Evolutionary conservation across 2,113 vertebrate species (phyloP), one percentile per base, ranked within the genome.

Genomic region (Tetrax tetrax): DNA sequence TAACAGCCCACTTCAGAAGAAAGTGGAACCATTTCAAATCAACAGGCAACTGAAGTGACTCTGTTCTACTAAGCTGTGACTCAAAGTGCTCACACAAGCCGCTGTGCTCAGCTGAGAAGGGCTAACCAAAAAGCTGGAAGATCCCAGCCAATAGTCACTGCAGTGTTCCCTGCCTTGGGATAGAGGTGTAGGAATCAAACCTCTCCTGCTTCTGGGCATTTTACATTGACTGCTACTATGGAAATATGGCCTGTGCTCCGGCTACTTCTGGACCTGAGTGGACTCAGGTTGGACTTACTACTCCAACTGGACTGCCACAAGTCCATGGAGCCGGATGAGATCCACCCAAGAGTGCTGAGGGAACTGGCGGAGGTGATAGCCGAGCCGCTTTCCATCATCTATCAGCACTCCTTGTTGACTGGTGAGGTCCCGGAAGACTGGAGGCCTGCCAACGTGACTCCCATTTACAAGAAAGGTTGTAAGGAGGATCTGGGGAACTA

Each of bases 71-170:
- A 29, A 71, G 27, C 14, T 7, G 0, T 59, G 48, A 60, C 37
- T 21, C 29, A 60, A 64, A 59, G 43, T 0, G 0, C 33, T 57
- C 29, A 25, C 29, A 38, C 1, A 6, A 86, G 18, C 12, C 35
- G 33, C 37, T n/a, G 3, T 19, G 28, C 43, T 83, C 48, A 48
- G 14, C 14, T 71, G 16, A 82, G 60, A 85, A 72, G 7, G 9
- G 7, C 16, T 72, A 43, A 57, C 19, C 7, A 20, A 66, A 75
- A 77, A 41, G 7, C 7, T 63, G 33, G 31, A 65, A 89, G 10
- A 51, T 29, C 18, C 14, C 54, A 51, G 47, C 4, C 0, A 1
- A 21, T 6, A 61, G 53, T 72, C 20, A 61, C 15, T 2, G 0
- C 18, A 56, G 18, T 41, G 7, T 53, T 78, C 54, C 15, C 19